Evolutionary conservation across 2,113 vertebrate species (phyloP).

Genomic region (Fukomys damarensis): DNA sequence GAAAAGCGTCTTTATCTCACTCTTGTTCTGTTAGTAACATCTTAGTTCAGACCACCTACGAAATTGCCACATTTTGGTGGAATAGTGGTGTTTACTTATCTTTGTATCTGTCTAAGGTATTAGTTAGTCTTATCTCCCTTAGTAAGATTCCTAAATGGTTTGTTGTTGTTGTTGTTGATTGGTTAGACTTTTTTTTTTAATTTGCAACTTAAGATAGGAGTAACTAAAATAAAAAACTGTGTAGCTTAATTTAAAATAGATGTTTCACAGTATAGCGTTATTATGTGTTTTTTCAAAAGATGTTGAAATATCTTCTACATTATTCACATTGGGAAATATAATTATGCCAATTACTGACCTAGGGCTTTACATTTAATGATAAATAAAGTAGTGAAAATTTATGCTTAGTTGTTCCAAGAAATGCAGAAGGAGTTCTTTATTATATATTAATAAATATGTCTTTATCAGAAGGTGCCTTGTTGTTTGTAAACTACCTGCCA

Average conservation of each 20-base stretch:
- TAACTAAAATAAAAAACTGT: background rate
- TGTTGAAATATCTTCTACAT: constrained; percentile 22
- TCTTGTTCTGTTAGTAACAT: background rate
- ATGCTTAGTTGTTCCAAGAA: background rate
- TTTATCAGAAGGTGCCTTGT: background rate
- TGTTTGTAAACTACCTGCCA: background rate
- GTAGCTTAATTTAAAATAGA: constrained; percentile 6
- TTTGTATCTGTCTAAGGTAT: background rate
- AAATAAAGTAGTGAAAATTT: background rate
- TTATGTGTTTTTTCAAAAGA: background rate
- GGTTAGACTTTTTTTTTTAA: background rate
- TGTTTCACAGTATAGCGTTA: background rate
- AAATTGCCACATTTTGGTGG: background rate
- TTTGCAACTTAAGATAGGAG: background rate
- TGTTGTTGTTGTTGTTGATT: background rate
- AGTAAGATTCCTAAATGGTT: background rate
- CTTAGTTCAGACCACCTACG: background rate
- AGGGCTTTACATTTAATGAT: constrained; percentile 16
- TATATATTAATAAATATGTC: background rate
- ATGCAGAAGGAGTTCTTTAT: background rate
- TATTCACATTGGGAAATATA: background rate
- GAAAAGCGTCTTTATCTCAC: no score
- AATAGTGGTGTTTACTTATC: background rate
- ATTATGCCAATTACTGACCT: background rate
- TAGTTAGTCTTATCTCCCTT: background rate